phyloP scores from a whole-genome alignment of 2,888 invertebrate species.

The Tolmerus cingulatus region DNA sequence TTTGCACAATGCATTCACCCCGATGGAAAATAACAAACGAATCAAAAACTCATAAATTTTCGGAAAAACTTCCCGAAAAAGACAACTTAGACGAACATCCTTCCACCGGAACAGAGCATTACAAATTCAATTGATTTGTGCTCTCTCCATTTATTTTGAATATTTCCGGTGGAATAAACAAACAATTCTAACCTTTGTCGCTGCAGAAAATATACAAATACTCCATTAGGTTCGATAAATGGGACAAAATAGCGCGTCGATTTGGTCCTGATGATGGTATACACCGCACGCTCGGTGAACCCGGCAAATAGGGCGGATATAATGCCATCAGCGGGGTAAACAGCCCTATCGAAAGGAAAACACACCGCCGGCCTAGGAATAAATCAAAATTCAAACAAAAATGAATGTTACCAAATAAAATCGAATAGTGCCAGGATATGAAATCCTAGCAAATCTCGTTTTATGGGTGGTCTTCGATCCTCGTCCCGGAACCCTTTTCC shows the following conservation, averaged over 20 bases:
- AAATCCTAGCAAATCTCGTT: not conserved
- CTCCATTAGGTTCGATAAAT: slow-evolving; percentile 30
- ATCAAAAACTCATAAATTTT: slow-evolving; percentile 22
- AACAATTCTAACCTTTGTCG: slow-evolving; percentile 27
- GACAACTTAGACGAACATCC: slow-evolving; percentile 18
- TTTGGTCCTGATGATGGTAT: not conserved
- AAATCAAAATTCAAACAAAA: slow-evolving; percentile 30
- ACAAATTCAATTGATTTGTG: slow-evolving; percentile 40
- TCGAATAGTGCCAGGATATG: not conserved
- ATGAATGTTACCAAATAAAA: not conserved
- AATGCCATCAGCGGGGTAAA: slow-evolving; percentile 21
- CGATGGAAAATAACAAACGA: not conserved
- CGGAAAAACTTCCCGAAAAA: slow-evolving; percentile 11
- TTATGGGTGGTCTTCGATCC: slow-evolving; percentile 9
- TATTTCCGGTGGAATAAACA: slow-evolving; percentile 40
- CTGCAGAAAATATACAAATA: slow-evolving; percentile 22
- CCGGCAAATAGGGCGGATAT: slow-evolving; percentile 22
- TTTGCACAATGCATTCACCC: not conserved
- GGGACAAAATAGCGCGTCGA: slow-evolving; percentile 2
- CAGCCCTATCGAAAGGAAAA: slow-evolving; percentile 23
- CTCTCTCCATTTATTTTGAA: slow-evolving; percentile 36
- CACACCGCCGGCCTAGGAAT: not conserved
- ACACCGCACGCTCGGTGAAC: not conserved
- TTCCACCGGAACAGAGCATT: slow-evolving; percentile 33
- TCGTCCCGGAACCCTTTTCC: not conserved